These are phyloP conservation scores for Arenicola marina DNA, from an alignment of 2,888 invertebrate species.

Conservation along the genomic window DNA sequence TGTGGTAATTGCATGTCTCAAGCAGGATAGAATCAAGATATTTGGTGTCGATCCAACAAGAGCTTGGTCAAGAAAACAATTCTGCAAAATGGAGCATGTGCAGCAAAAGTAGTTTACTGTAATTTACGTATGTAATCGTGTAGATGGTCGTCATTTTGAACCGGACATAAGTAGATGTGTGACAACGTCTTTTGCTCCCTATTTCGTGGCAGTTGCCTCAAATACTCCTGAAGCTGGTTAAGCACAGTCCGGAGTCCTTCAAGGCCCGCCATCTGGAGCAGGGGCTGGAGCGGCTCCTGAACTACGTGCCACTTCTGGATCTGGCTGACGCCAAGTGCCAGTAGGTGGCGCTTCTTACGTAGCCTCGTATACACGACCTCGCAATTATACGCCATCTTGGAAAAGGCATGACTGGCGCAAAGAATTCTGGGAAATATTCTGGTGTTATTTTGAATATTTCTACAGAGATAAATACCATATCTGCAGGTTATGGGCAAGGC, in stretches of 20 bases:
- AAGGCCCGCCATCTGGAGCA: constrained; percentile 10
- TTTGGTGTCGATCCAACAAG: constrained; percentile 92
- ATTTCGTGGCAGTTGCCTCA: constrained; percentile 5
- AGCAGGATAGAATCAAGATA: constrained; percentile 85
- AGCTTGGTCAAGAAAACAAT: constrained; percentile 90
- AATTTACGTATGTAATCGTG: too few relatives aligned
- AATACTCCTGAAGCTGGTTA: neutral
- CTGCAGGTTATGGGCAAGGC: too few relatives aligned
- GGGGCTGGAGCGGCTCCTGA: constrained; percentile 74
- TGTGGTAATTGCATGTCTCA: constrained; percentile 88
- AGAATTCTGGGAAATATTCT: too few relatives aligned
- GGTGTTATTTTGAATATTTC: too few relatives aligned
- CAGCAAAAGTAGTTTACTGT: too few relatives aligned
- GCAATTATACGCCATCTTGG: too few relatives aligned
- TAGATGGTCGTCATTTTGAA: too few relatives aligned
- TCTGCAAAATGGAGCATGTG: constrained; percentile 66
- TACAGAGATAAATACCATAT: too few relatives aligned
- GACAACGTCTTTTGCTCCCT: neutral
- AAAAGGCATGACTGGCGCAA: too few relatives aligned
- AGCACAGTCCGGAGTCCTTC: neutral
- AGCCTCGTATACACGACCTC: neutral
- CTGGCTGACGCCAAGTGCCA: constrained; percentile 82
- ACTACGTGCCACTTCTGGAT: constrained; percentile 82
- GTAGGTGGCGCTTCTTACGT: constrained; percentile 5
- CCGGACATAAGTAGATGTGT: too few relatives aligned